Base-by-base conservation (phyloP, 92 coral and sea anemone genomes). In the Porites divaricata region DNA sequence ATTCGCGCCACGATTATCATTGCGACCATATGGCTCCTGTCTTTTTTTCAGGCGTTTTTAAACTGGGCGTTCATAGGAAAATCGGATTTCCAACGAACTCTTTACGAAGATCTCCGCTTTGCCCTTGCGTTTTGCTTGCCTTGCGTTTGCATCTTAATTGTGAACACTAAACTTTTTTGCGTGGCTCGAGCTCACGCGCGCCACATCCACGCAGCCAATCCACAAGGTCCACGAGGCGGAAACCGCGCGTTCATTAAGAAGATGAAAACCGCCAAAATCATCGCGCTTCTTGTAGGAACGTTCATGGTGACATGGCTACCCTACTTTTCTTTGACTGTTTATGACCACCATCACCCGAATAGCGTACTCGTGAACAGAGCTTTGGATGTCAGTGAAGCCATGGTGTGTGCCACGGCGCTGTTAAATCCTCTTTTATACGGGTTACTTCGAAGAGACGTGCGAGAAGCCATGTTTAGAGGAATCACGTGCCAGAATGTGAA, bases 221-320 rank as follows among this genome's bases (percentile, higher is more conserved):
- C 90, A 0, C 79, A 86, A 7, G 66, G 61, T 13, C 70, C 68
- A 12, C 48, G 9, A 49, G 79, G 76, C 54, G 56, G 59, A 14
- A 85, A 77, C 21, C 83, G 94, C 15, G 81, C 88, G 41, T 93
- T 93, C 78, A 61, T 83, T 6, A 92, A 88, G 54, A 95, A 97
- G 75, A 79, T 95, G 52, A 97, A 95, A 66, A 95, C 95, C 1
- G 91, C 94, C 10, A 93, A 86, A 63, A 81, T 91, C 51, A 87
- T 97, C 12, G 97, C 94, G 1, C 80, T 97, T 56, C 90, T 97
- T 10, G 99, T 97, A 6, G 99, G 98, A 19, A 91, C 99, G 1
- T 97, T 97, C 68, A 65, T 93, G 45, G 16, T 97, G 17, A 90
- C 98, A 11, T 97, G 99, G 99, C 70, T 97, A 1, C 99, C 99